Percentiles rank a stretch among this genome's conserved stretches.
These are phyloP conservation scores for Protomyctophum bolini DNA, from an alignment of 2,113 vertebrate genomes.

Conservation along the genomic window DNA sequence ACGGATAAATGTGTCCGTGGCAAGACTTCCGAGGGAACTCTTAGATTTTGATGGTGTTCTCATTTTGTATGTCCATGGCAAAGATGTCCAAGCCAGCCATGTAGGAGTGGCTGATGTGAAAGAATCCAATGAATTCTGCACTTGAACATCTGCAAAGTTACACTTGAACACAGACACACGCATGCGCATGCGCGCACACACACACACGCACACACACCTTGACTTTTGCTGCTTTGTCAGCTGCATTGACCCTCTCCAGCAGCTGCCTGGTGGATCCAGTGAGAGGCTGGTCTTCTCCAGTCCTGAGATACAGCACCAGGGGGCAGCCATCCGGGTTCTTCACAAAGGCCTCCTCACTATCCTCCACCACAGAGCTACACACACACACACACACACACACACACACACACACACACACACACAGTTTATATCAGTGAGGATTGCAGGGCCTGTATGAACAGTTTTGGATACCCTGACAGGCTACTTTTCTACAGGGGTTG, in stretches of 20 bases:
- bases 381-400: no score
- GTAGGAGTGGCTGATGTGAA: neutral
- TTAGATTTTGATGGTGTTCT: no score
- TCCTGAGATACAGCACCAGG: conserved; percentile 87
- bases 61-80: no score
- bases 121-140: neutral
- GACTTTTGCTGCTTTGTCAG: conserved; percentile 85
- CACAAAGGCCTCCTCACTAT: conserved; percentile 93
- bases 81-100: no score
- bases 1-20: no score
- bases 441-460: no score
- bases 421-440: no score
- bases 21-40: no score
- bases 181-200: neutral
- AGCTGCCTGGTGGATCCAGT: conserved; percentile 83
- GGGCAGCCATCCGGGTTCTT: conserved; percentile 90
- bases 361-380: conserved; percentile 86
- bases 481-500: no score
- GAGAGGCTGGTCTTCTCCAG: conserved; percentile 72
- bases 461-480: no score
- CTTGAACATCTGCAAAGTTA: neutral
- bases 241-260: conserved; percentile 83
- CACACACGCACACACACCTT: conserved; percentile 80
- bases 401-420: conserved; percentile 3
- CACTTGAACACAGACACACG: neutral